Conservation (phyloP, 1,140 invertebrate genomes). For the Plectrocnemia conspersa region DNA sequence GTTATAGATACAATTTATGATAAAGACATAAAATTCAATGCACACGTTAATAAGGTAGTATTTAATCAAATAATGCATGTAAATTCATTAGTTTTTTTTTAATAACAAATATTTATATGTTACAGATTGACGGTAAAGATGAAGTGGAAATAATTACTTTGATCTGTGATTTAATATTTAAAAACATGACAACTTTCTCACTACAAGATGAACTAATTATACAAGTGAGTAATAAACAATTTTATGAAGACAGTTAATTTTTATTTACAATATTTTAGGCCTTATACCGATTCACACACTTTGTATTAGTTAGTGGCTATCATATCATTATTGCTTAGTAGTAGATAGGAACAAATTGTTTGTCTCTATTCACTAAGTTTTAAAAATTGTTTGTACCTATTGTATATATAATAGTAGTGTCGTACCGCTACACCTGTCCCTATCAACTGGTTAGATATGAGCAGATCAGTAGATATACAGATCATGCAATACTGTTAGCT, state of each 20-base stretch:
- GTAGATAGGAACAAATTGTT: too few relatives aligned
- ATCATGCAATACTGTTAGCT: too few relatives aligned
- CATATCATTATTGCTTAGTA: too few relatives aligned
- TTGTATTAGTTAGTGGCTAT: too few relatives aligned
- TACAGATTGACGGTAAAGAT: constrained; percentile 43
- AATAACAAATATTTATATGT: constrained; percentile 1
- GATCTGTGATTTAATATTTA: constrained; percentile 44
- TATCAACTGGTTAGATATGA: too few relatives aligned
- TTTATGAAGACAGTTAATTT: constrained; percentile 8
- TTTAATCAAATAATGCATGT: neutral
- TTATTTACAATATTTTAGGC: too few relatives aligned
- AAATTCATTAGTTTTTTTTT: neutral
- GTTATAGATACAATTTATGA: constrained; percentile 58
- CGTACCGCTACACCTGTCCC: too few relatives aligned
- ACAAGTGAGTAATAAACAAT: constrained; percentile 38
- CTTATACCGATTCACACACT: too few relatives aligned
- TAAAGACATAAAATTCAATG: constrained; percentile 54
- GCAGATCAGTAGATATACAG: too few relatives aligned
- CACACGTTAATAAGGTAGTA: constrained; percentile 46
- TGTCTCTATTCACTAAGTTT: too few relatives aligned
- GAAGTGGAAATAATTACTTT: constrained; percentile 47
- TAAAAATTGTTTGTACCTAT: too few relatives aligned
- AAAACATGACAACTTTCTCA: constrained; percentile 42
- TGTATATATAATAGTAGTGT: too few relatives aligned
- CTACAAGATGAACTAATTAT: constrained; percentile 46